Evolutionary conservation across 1,140 invertebrate genomes (phyloP).

Genomic region (Melitaea cinxia): DNA sequence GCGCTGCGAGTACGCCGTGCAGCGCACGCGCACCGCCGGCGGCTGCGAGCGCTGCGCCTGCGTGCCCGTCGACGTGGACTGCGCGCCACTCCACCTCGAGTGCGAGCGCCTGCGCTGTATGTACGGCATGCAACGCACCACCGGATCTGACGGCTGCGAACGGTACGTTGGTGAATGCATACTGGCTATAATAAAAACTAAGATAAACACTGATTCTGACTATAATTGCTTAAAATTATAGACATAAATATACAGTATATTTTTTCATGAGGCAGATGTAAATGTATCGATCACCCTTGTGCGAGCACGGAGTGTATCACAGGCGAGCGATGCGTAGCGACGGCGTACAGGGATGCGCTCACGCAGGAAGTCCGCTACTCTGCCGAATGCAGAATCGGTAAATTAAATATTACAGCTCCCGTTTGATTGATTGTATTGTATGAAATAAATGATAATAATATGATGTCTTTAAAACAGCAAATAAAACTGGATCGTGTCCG

Average conservation of each 20-base stretch:
- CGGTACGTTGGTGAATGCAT: slow-evolving; percentile 72
- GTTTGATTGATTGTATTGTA: neutral
- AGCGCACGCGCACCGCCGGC: slow-evolving; percentile 84
- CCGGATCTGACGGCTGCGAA: slow-evolving; percentile 85
- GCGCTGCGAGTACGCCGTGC: slow-evolving; percentile 89
- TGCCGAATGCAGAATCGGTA: slow-evolving; percentile 85
- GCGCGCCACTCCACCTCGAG: slow-evolving; percentile 56
- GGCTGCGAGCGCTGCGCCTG: slow-evolving; percentile 90
- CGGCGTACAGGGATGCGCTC: slow-evolving; percentile 78
- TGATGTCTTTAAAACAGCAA: slow-evolving; percentile 69
- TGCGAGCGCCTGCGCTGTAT: slow-evolving; percentile 86
- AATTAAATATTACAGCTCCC: slow-evolving; percentile 38
- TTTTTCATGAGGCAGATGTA: too few relatives aligned
- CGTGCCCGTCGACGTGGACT: slow-evolving; percentile 51
- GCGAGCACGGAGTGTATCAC: slow-evolving; percentile 83
- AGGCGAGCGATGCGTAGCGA: slow-evolving; percentile 86
- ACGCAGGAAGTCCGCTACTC: slow-evolving; percentile 60
- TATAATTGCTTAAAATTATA: too few relatives aligned
- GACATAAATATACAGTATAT: too few relatives aligned
- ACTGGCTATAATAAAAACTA: too few relatives aligned
- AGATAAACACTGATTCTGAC: too few relatives aligned
- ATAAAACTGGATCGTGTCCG: slow-evolving; percentile 90
- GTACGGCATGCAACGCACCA: slow-evolving; percentile 87
- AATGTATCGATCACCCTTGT: slow-evolving; percentile 85
- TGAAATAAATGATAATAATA: neutral